A percentile compares a stretch with the other conserved stretches of the same genome.
phyloP scores from a whole-genome alignment of 2,888 invertebrate genomes.

The Phortica okadai region DNA sequence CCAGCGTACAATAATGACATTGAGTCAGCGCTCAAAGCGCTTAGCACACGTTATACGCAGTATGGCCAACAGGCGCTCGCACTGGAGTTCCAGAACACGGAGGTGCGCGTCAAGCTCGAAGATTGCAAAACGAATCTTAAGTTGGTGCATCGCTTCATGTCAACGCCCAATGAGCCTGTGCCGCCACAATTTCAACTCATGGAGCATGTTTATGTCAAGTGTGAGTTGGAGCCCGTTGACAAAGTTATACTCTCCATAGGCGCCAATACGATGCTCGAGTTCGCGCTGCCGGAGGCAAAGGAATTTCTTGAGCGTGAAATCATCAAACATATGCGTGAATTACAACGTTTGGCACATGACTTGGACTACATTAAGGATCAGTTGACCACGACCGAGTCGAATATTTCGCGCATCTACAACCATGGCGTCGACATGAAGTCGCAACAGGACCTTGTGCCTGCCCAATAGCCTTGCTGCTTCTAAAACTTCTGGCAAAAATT shows the following conservation, averaged over 20 bases:
- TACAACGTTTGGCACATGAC: constrained; percentile 36
- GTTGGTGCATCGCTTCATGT: constrained; percentile 34
- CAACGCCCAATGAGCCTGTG: not conserved
- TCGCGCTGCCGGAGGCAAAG: constrained; percentile 37
- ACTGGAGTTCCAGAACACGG: constrained; percentile 14
- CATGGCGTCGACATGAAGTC: not conserved
- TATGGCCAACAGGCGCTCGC: constrained; percentile 24
- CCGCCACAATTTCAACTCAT: constrained; percentile 30
- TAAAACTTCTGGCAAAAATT: not conserved
- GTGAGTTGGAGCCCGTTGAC: constrained; percentile 31
- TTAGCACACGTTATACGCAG: not conserved
- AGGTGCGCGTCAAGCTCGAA: constrained; percentile 22
- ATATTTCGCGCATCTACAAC: constrained; percentile 31
- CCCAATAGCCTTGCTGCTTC: not conserved
- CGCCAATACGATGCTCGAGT: constrained; percentile 35
- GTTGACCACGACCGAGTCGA: constrained; percentile 36
- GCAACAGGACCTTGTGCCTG: not conserved
- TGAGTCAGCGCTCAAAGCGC: not conserved
- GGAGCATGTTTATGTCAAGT: constrained; percentile 25
- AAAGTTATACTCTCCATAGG: constrained; percentile 34
- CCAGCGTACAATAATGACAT: constrained; percentile 28
- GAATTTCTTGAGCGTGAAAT: constrained; percentile 29
- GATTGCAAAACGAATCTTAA: constrained; percentile 40
- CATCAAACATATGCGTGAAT: constrained; percentile 15
- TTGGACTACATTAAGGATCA: constrained; percentile 44